Base-by-base conservation (phyloP, 2,797 vertebrate genomes). In the Schizopygopsis malacanthus region DNA sequence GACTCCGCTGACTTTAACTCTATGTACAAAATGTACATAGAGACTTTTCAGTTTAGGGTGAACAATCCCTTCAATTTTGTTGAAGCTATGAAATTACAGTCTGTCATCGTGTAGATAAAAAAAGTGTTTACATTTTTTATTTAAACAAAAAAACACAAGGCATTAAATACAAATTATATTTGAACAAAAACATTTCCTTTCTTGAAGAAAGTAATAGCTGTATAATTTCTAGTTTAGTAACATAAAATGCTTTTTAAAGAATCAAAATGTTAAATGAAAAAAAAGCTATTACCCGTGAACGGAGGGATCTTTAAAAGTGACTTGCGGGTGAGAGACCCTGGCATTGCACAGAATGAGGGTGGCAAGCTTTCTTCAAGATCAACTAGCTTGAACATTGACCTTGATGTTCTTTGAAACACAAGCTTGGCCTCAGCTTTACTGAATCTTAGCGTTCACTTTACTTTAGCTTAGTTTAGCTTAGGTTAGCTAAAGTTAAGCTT, bases 161-260 rank as follows among this genome's bases (percentile, higher is more conserved):
- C 93, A 95, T 96, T 96, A 96, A 97, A 96, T 96, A 97, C 94
- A 97, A 94, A 95, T 93, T 87, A 95, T 94, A 94, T 90, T 92
- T 93, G 93, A 93, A 94, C 90, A 93, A 93, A 93, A 87, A 90
- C 70, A 91, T 92, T 93, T 93, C 85, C 83, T 92, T 94, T 93
- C 89, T 93, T 89, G 88, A 93, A 92, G 91, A 93, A 95, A 93
- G 91, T 86, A 89, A 93, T 89, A 93, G 89, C 89, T 91, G 91
- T 95, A 92, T 94, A 92, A 94, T 93, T 92, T 94, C 89, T 94
- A 93, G 90, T 92, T 94, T 92, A 94, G 91, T 94, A 92, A 92
- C 90, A 93, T 93, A 89, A 94, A 93, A 93, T 94, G 91, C 90
- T 93, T 94, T 89, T 88, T 82, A 87, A 92, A 90, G 87, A 92